phyloP scores from a whole-genome alignment of 2,888 invertebrate species.

The Drosophila eohydei region DNA sequence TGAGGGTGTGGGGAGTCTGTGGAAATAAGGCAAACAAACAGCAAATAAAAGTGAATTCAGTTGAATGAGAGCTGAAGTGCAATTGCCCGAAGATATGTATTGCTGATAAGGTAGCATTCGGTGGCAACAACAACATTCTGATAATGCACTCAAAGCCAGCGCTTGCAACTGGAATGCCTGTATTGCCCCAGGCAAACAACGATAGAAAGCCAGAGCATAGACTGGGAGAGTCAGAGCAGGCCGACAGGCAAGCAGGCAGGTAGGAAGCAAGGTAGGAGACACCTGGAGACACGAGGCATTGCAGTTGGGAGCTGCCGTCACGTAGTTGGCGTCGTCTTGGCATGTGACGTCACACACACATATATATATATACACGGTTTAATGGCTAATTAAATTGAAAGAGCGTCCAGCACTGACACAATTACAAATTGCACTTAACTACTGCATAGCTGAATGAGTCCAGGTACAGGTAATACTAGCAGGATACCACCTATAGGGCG shows the following conservation, averaged over 20 bases:
- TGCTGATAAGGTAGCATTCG: constrained; percentile 49
- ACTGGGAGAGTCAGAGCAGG: neutral
- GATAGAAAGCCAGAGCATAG: neutral
- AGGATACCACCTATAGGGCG: constrained; percentile 34
- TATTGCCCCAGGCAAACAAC: constrained; percentile 8
- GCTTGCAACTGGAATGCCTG: constrained; percentile 26
- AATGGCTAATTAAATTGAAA: constrained; percentile 79
- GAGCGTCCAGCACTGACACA: constrained; percentile 70
- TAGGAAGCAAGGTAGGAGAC: constrained; percentile 1
- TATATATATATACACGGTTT: constrained; percentile 47
- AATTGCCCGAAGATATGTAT: constrained; percentile 46
- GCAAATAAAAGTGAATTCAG: constrained; percentile 66
- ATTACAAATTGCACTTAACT: constrained; percentile 79
- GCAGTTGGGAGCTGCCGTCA: constrained; percentile 48
- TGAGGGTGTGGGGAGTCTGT: neutral
- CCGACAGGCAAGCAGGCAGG: neutral
- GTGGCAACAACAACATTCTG: constrained; percentile 28
- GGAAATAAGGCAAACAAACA: constrained; percentile 41
- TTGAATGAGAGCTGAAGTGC: constrained; percentile 40
- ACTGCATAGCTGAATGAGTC: constrained; percentile 46
- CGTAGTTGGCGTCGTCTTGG: constrained; percentile 58
- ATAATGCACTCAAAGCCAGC: constrained; percentile 36
- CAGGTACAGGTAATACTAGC: constrained; percentile 8
- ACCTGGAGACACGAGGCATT: constrained; percentile 20
- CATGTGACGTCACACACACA: constrained; percentile 73